Evolutionary conservation across 92 coral and sea anemone genomes (phyloP).

Genomic region (Pocillopora grandis): DNA sequence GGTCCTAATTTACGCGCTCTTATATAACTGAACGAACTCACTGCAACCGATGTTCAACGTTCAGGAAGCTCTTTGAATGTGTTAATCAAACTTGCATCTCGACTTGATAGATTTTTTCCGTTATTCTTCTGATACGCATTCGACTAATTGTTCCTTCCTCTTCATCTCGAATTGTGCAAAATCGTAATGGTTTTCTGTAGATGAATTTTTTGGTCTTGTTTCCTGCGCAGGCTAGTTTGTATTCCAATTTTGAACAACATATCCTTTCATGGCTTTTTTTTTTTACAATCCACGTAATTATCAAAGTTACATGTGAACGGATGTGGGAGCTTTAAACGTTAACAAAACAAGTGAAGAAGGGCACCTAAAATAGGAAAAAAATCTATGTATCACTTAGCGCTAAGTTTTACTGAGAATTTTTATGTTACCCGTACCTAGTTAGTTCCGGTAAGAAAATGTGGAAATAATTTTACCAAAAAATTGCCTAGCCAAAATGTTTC

Average conservation of each 20-base stretch:
- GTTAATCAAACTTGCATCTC: slow-evolving; percentile 75
- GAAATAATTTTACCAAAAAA: background rate
- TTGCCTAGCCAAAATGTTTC: background rate
- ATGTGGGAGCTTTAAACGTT: slow-evolving; percentile 9
- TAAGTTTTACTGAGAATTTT: background rate
- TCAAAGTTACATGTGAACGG: background rate
- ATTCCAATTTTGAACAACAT: background rate
- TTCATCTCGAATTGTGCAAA: background rate
- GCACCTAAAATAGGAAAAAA: slow-evolving; percentile 30
- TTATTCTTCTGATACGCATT: slow-evolving; percentile 24
- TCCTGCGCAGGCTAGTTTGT: background rate
- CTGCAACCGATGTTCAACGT: slow-evolving; percentile 13
- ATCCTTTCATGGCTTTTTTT: background rate
- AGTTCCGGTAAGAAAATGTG: background rate
- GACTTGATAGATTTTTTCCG: slow-evolving; percentile 60
- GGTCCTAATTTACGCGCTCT: background rate
- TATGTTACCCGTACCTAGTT: background rate
- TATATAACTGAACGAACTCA: background rate
- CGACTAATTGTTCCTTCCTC: slow-evolving; percentile 4
- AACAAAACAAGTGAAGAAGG: slow-evolving; percentile 14
- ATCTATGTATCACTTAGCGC: no score
- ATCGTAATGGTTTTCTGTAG: background rate
- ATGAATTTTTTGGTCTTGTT: background rate
- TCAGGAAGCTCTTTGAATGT: slow-evolving; percentile 71
- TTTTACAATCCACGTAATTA: slow-evolving; percentile 5